Evolutionary conservation across 1,140 invertebrate genomes (phyloP).

Genomic region (Periplaneta americana): DNA sequence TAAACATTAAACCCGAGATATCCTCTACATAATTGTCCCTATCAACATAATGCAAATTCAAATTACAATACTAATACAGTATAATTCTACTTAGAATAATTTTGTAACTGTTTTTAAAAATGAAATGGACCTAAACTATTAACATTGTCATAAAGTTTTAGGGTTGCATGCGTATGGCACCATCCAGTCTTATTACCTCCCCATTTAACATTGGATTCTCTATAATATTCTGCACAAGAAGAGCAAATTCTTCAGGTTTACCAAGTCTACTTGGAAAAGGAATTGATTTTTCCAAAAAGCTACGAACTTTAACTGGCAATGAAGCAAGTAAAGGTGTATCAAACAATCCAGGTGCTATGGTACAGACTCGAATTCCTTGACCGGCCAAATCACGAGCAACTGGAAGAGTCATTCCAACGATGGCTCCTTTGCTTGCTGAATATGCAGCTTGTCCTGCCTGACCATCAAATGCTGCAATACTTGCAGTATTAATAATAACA

Average conservation of each 20-base stretch:
- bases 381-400: conserved; percentile 81
- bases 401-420: conserved; percentile 90
- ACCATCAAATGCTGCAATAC: conserved; percentile 93
- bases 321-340: conserved; percentile 79
- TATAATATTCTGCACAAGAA: conserved; percentile 79
- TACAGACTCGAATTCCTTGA: conserved; percentile 68
- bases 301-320: conserved; percentile 79
- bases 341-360: conserved; percentile 91
- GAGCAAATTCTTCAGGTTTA: conserved; percentile 82
- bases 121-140: too few species aligned
- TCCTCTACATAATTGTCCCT: too few species aligned
- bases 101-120: too few species aligned
- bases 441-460: conserved; percentile 95
- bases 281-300: conserved; percentile 66
- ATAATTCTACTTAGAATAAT: too few species aligned
- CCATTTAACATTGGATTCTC: conserved; percentile 93
- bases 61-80: too few species aligned
- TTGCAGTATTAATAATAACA: conserved; percentile 93
- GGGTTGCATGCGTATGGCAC: conserved; percentile 79
- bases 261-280: conserved; percentile 88
- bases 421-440: conserved; percentile 82
- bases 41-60: too few species aligned
- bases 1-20: too few species aligned
- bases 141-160: too few species aligned
- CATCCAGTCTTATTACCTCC: conserved; percentile 90